phyloP scores from a whole-genome alignment of 2,888 invertebrate genomes.

The Calephelis perditalis region DNA sequence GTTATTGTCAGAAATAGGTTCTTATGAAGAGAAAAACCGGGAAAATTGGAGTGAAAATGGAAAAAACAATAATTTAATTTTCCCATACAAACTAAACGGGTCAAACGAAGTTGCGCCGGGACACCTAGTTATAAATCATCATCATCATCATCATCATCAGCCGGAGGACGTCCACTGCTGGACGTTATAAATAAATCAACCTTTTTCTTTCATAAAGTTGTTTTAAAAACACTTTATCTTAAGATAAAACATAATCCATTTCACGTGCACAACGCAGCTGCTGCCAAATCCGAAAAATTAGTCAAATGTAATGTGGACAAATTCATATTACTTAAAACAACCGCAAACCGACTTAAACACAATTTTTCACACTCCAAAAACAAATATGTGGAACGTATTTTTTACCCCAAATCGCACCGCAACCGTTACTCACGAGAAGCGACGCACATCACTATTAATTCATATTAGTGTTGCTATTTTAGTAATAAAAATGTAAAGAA shows the following conservation, averaged over 20 bases:
- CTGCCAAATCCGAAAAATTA: conserved; percentile 48
- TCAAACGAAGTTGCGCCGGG: too few relatives aligned
- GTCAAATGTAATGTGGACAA: conserved; percentile 61
- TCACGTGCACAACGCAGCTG: conserved; percentile 50
- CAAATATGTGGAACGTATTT: conserved; percentile 55
- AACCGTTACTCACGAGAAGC: conserved; percentile 37
- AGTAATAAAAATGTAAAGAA: conserved; percentile 34
- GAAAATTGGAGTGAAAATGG: too few relatives aligned
- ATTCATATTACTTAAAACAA: conserved; percentile 68
- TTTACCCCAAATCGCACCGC: conserved; percentile 37
- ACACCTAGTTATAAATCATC: too few relatives aligned
- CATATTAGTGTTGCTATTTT: conserved; percentile 62
- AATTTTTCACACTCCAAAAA: conserved; percentile 73
- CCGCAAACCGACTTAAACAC: conserved; percentile 66
- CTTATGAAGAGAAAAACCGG: too few relatives aligned
- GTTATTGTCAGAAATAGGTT: too few relatives aligned
- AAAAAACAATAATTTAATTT: too few relatives aligned
- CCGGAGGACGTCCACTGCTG: too few relatives aligned
- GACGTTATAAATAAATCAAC: too few relatives aligned
- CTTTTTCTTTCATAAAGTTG: too few relatives aligned
- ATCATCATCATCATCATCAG: too few relatives aligned
- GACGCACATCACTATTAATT: conserved; percentile 54
- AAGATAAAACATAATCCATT: neutral
- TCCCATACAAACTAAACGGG: too few relatives aligned
- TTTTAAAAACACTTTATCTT: too few relatives aligned